Percentiles rank a stretch among this genome's conserved stretches.
Conservation (phyloP, 2,888 invertebrate species). For the Ormyrus rosae region DNA sequence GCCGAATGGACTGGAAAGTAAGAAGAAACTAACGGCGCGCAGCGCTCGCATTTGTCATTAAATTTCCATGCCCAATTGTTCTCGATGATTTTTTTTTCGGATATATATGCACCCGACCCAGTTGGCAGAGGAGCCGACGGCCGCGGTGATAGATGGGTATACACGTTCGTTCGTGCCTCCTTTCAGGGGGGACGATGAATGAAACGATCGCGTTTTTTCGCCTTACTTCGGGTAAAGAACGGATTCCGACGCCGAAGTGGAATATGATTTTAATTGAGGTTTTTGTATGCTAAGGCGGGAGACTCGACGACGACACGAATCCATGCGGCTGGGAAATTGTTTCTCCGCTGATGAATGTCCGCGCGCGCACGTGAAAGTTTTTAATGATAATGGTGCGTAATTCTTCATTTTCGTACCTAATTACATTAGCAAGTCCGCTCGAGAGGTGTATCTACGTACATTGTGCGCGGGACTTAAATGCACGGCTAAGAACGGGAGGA, state of each 20-base stretch:
- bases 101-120: conserved; percentile 7
- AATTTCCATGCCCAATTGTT: background rate
- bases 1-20: no score
- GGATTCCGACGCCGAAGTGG: background rate
- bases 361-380: no score
- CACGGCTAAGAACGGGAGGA: no score
- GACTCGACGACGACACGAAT: background rate
- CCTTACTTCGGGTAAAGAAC: background rate
- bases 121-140: background rate
- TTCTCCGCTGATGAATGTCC: background rate
- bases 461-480: no score
- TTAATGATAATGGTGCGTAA: no score
- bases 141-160: conserved; percentile 12
- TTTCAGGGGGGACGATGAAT: background rate
- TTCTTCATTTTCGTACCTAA: no score
- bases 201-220: conserved; percentile 18
- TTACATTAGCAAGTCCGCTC: no score
- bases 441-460: no score
- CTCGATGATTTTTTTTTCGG: background rate
- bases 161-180: background rate
- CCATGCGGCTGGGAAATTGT: background rate
- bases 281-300: conserved; percentile 5
- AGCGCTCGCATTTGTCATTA: background rate
- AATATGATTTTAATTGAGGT: conserved; percentile 15
- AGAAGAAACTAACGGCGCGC: background rate